Percentiles rank a stretch among this genome's conserved stretches.
Conservation (phyloP, 2,888 invertebrate species). For the Antheraea yamamai region DNA sequence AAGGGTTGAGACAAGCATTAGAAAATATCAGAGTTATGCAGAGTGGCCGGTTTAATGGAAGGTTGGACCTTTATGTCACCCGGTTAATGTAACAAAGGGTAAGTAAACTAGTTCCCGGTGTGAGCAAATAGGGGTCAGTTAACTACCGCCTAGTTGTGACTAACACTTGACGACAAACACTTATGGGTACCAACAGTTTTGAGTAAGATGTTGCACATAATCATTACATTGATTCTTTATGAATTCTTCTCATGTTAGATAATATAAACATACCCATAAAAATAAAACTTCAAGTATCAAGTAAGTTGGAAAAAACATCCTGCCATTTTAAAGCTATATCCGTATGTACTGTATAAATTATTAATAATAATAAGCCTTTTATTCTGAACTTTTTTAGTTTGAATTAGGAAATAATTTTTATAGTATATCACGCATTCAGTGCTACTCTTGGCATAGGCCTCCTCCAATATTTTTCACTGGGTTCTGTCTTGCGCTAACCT, state of each 20-base stretch:
- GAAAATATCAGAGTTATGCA: constrained; percentile 52
- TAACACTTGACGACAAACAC: constrained; percentile 7
- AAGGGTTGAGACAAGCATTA: constrained; percentile 25
- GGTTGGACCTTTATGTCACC: constrained; percentile 36
- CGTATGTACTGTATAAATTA: too few relatives aligned
- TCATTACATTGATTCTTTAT: not conserved
- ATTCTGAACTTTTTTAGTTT: too few relatives aligned
- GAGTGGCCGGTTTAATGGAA: constrained; percentile 45
- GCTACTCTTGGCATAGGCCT: too few relatives aligned
- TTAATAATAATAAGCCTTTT: too few relatives aligned
- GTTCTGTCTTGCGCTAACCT: too few relatives aligned
- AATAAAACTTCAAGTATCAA: too few relatives aligned
- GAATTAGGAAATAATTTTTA: too few relatives aligned
- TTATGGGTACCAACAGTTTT: not conserved
- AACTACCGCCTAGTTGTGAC: constrained; percentile 18
- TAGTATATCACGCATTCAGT: too few relatives aligned
- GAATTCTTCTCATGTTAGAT: not conserved
- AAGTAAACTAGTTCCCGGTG: constrained; percentile 15
- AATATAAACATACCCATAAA: not conserved
- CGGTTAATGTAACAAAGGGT: constrained; percentile 18
- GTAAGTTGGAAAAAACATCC: too few relatives aligned
- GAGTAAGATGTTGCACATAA: not conserved
- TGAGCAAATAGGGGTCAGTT: constrained; percentile 28
- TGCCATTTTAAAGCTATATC: too few relatives aligned
- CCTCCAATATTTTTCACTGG: too few relatives aligned